Conservation (phyloP, 2,113 vertebrate species). For the Lepidothrix coronata region DNA sequence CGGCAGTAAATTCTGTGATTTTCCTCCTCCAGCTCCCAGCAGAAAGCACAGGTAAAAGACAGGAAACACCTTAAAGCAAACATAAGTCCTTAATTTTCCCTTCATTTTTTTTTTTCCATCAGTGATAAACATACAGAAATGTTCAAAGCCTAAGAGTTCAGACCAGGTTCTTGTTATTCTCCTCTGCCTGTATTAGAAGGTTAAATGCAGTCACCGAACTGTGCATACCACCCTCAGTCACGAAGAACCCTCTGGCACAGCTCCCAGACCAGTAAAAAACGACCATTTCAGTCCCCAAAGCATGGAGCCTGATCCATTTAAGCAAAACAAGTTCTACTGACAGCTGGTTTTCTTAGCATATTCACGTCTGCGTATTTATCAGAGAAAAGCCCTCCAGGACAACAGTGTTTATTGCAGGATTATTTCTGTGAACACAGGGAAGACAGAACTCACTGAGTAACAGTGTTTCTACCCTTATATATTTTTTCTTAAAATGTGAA, state of each 20-base stretch:
- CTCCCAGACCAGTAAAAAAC: slow-evolving; percentile 71
- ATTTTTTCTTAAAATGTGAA: slow-evolving; percentile 34
- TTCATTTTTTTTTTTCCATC: not conserved
- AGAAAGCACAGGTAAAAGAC: not conserved
- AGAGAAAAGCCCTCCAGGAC: slow-evolving; percentile 59
- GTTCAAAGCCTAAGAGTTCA: slow-evolving; percentile 20
- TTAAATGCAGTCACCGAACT: slow-evolving; percentile 71
- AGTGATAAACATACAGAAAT: slow-evolving; percentile 14
- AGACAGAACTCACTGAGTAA: slow-evolving; percentile 45
- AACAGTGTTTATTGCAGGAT: slow-evolving; percentile 73
- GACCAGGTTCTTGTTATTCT: slow-evolving; percentile 51
- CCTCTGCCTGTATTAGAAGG: slow-evolving; percentile 2
- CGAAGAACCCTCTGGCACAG: slow-evolving; percentile 69
- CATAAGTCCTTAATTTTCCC: not conserved
- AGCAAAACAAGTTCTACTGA: slow-evolving; percentile 67
- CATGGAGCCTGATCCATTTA: slow-evolving; percentile 55
- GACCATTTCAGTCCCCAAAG: slow-evolving; percentile 61
- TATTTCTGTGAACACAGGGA: slow-evolving; percentile 68
- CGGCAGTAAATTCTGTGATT: not conserved
- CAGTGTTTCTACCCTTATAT: slow-evolving; percentile 34
- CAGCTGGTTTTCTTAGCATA: slow-evolving; percentile 70
- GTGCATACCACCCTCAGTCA: slow-evolving; percentile 72
- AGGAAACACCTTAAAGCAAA: slow-evolving; percentile 34
- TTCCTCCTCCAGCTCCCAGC: not conserved
- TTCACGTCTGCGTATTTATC: slow-evolving; percentile 61